These are phyloP conservation scores for Abrostola triplasia DNA, from an alignment of 2,888 invertebrate species.

Conservation along the genomic window DNA sequence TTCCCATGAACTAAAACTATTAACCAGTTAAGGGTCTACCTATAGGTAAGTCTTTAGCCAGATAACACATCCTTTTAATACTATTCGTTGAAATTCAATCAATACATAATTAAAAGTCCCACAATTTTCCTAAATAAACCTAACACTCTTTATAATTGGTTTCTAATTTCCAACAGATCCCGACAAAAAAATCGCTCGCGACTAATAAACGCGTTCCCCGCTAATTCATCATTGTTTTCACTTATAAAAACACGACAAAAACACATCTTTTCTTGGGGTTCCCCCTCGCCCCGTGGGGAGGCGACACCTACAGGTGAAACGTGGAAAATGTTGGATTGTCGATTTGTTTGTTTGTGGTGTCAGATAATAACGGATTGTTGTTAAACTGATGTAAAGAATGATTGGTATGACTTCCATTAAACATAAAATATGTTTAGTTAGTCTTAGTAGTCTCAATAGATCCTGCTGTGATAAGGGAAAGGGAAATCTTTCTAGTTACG, in stretches of 20 bases:
- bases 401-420: no score
- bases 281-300: constrained; percentile 35
- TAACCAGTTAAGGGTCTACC: no score
- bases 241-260: constrained; percentile 85
- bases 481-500: no score
- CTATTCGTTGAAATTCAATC: no score
- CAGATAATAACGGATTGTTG: not conserved
- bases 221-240: constrained; percentile 86
- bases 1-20: no score
- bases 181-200: constrained; percentile 68
- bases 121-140: not conserved
- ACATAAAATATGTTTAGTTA: no score
- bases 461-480: no score
- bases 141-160: constrained; percentile 39
- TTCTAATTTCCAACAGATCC: constrained; percentile 58
- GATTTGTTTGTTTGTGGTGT: constrained; percentile 24
- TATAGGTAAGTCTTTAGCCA: no score
- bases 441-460: no score
- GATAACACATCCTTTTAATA: no score
- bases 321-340: constrained; percentile 26
- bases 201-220: constrained; percentile 79
- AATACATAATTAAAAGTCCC: no score
- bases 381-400: not conserved
- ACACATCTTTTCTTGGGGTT: constrained; percentile 67
- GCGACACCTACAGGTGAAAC: constrained; percentile 57